A percentile compares a stretch with the other conserved stretches of the same genome.
These are phyloP conservation scores for Nipponacmea schrenckii DNA, from an alignment of 2,888 invertebrate species.

Conservation along the genomic window DNA sequence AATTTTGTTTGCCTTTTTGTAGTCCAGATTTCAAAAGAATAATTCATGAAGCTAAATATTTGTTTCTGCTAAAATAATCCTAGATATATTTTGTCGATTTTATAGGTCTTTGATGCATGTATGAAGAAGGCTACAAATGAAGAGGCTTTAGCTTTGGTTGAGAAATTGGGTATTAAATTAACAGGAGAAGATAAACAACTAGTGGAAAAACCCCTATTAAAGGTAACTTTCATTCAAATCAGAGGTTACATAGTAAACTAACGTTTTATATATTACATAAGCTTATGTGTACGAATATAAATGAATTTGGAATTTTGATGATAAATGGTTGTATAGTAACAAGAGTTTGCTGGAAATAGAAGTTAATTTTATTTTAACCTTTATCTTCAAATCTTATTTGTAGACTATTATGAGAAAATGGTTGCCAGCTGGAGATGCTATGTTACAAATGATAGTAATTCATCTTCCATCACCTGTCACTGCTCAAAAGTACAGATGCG, in stretches of 20 bases:
- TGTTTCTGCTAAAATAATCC: no score
- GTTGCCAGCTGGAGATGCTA: conserved; percentile 98
- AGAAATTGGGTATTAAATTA: conserved; percentile 90
- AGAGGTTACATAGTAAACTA: no score
- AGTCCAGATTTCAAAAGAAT: no score
- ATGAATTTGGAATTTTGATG: no score
- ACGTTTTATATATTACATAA: no score
- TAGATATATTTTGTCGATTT: not conserved
- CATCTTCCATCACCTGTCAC: conserved; percentile 99
- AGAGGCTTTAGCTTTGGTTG: conserved; percentile 86
- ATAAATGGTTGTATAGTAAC: no score
- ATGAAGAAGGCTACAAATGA: conserved; percentile 71
- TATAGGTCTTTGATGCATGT: conserved; percentile 49
- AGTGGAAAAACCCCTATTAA: conserved; percentile 94
- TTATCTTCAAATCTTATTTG: conserved; percentile 6
- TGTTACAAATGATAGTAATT: conserved; percentile 99
- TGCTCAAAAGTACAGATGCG: conserved; percentile 98
- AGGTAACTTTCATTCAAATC: conserved; percentile 73
- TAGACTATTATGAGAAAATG: conserved; percentile 97
- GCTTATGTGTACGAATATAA: no score
- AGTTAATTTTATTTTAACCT: no score
- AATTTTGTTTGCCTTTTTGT: no score
- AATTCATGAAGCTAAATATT: no score
- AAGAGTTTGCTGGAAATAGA: no score
- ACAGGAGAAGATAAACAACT: conserved; percentile 96